Evolutionary conservation across 2,113 vertebrate genomes (phyloP), one percentile per base, ranked within the genome.

Genomic region (Cyanoliseus patagonus): DNA sequence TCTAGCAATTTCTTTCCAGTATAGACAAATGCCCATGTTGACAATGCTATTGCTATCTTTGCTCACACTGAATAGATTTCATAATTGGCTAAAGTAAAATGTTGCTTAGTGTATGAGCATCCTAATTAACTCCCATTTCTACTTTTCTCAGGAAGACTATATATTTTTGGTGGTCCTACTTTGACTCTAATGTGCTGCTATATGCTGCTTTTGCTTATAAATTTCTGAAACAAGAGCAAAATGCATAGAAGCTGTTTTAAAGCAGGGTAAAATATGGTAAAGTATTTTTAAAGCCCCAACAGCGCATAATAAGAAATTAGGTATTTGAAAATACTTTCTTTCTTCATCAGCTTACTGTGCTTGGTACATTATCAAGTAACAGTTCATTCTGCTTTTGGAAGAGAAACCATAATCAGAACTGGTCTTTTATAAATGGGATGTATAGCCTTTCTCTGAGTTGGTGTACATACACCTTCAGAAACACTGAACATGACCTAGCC

Each of bases 101-200:
- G 1, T 23, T 90, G 13, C 6, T 51, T 68, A 66, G 18, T 18
- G 13, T 47, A 22, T 1, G 1, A 67, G 10, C 8, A 69, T 44
- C 39, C 35, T 72, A 87, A 61, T 17, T 18, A 6, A 75, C 16
- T 83, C 16, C 11, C 3, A 3, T 80, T 88, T 42, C 23, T 35
- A 16, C 2, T 22, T 86, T 83, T 77, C 30, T 83, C 18, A 31
- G 41, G 20, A 28, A 74, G 33, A 33, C 15, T 68, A 13, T 62
- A 70, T 74, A 46, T 10, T 3, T 73, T 66, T 0, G 0, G 14
- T 66, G 11, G 30, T 46, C 31, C 31, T 46, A 3, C 19, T 76
- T 94, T 91, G 13, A 17, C 25, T 70, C 22, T n/a, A 61, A 57
- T 17, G 2, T 46, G 10, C 12, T 72, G 51, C 35, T 75, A 12